Percentiles rank a stretch among this genome's conserved stretches.
Conservation (phyloP, 2,113 vertebrate species). For the Passer montanus region DNA sequence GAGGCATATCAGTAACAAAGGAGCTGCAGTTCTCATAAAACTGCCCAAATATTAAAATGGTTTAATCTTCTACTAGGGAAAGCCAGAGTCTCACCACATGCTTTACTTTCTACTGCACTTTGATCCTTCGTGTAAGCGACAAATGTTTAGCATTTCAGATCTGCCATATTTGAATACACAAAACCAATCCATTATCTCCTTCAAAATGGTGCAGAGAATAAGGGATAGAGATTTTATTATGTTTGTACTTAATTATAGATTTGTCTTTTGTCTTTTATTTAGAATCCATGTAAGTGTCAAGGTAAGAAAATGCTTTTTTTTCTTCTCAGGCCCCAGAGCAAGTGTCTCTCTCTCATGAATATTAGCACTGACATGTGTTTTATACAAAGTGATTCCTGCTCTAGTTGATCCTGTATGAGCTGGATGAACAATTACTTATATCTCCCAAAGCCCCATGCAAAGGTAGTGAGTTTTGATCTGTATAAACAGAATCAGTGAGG, state of each 20-base stretch:
- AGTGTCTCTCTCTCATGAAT: background rate
- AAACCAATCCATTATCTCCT: background rate
- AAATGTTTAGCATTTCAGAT: background rate
- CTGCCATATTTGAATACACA: background rate
- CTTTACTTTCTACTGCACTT: constrained; percentile 1
- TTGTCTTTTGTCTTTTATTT: background rate
- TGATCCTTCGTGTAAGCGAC: background rate
- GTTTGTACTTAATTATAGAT: background rate
- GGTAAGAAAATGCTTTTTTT: background rate
- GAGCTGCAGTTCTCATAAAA: background rate
- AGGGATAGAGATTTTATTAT: background rate
- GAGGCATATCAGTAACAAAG: constrained; percentile 16
- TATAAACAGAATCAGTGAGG: background rate
- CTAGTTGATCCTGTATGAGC: background rate
- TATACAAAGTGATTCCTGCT: background rate
- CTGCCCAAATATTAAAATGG: background rate
- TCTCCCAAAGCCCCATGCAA: background rate
- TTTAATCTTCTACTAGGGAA: constrained; percentile 37
- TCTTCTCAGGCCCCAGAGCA: background rate
- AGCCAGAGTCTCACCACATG: background rate
- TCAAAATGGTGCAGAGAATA: background rate
- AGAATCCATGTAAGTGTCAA: background rate
- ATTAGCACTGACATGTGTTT: background rate
- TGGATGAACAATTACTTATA: background rate
- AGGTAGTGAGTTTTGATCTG: background rate